Percentiles rank a stretch among this genome's conserved stretches.
Evolutionary conservation across 1,140 invertebrate genomes (phyloP).

Genomic region (Tyrophagus putrescentiae): DNA sequence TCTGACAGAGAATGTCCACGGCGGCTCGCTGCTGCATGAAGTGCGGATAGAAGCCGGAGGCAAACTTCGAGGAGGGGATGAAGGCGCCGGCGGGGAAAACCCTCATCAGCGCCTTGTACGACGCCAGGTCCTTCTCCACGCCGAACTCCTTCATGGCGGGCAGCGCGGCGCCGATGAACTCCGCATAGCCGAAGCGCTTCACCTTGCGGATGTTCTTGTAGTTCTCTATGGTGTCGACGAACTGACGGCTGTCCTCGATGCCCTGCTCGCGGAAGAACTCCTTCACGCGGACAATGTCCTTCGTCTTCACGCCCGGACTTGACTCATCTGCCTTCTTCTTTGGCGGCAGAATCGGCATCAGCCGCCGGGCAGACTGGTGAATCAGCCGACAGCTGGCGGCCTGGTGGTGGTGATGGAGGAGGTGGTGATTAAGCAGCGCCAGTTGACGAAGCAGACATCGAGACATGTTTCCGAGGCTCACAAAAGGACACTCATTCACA

Average conservation of each 20-base stretch:
- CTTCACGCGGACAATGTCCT: not conserved
- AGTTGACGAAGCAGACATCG: not conserved
- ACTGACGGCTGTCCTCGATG: constrained; percentile 8
- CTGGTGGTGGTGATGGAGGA: not conserved
- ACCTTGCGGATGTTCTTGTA: constrained; percentile 15
- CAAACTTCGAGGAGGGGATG: constrained; percentile 59
- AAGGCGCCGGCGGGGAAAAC: constrained; percentile 83
- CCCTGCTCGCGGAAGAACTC: constrained; percentile 10
- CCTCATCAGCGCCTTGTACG: constrained; percentile 76
- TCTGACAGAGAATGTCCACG: constrained; percentile 67
- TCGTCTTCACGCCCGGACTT: not conserved
- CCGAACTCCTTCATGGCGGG: constrained; percentile 76
- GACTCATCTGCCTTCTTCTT: constrained; percentile 11
- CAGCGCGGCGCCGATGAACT: constrained; percentile 81
- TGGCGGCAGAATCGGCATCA: constrained; percentile 7
- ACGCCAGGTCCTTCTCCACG: constrained; percentile 71
- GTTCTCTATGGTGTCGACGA: constrained; percentile 11
- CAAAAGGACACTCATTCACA: too few relatives aligned
- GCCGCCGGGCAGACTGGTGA: too few relatives aligned
- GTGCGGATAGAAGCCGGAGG: constrained; percentile 77
- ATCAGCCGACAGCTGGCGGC: too few relatives aligned
- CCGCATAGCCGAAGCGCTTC: constrained; percentile 57
- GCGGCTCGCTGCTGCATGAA: constrained; percentile 78
- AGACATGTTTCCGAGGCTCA: too few relatives aligned
- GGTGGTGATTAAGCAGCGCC: not conserved